Conservation (phyloP, 2,888 invertebrate genomes). For the Argynnis bischoffii region DNA sequence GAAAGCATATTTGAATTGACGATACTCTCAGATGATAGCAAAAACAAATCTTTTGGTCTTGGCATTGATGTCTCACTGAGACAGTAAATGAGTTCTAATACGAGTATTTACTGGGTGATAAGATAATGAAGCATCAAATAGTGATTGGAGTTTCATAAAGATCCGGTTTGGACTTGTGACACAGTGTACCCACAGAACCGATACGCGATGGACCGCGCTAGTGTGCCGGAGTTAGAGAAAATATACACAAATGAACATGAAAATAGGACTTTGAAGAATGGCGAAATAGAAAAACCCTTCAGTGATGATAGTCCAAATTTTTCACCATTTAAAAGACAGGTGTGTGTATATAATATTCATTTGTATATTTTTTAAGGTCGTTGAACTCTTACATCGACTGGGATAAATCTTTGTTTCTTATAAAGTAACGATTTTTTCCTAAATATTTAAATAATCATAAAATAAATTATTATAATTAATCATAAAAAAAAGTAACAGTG, state of each 20-base stretch:
- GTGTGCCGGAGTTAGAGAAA: conserved; percentile 62
- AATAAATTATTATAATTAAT: too few species aligned
- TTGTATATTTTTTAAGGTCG: conserved; percentile 15
- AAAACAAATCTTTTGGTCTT: conserved; percentile 18
- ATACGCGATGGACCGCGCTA: conserved; percentile 58
- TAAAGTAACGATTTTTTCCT: too few species aligned
- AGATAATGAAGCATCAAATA: conserved; percentile 44
- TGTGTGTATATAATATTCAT: conserved; percentile 48
- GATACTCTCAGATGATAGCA: background rate
- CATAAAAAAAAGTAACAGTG: too few species aligned
- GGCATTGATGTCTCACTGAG: conserved; percentile 19
- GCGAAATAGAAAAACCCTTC: conserved; percentile 50
- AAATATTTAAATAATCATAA: too few species aligned
- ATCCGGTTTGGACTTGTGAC: conserved; percentile 36
- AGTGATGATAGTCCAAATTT: conserved; percentile 45
- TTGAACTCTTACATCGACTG: background rate
- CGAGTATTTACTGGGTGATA: conserved; percentile 40
- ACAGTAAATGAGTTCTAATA: conserved; percentile 26
- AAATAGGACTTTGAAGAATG: conserved; percentile 44
- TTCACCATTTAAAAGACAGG: conserved; percentile 67
- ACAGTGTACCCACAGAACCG: conserved; percentile 38
- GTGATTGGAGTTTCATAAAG: conserved; percentile 41
- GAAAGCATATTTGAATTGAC: too few species aligned
- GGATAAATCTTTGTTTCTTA: too few species aligned
- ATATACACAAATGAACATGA: conserved; percentile 55